Conservation (phyloP, 2,888 invertebrate genomes). For the Tigriopus californicus region DNA sequence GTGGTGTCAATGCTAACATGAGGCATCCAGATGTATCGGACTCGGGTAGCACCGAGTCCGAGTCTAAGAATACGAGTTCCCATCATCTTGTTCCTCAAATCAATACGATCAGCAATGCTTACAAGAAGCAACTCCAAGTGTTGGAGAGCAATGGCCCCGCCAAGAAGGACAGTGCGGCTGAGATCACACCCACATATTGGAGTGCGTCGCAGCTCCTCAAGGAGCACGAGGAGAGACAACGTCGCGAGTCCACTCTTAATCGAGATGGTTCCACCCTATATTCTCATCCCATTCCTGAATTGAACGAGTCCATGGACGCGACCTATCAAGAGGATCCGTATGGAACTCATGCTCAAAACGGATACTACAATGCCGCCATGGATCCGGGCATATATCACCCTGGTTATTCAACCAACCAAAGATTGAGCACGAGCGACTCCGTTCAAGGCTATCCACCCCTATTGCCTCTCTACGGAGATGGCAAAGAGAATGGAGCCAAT, state of each 20-base stretch:
- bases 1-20: slow-evolving; percentile 15
- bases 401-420: too few species aligned
- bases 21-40: neutral
- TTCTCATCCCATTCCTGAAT: too few species aligned
- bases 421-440: too few species aligned
- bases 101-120: slow-evolving; percentile 21
- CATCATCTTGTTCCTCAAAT: slow-evolving; percentile 14
- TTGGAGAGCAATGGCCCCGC: neutral
- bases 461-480: too few species aligned
- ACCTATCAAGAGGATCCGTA: too few species aligned
- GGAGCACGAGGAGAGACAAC: slow-evolving; percentile 36
- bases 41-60: neutral
- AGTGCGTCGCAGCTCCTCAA: slow-evolving; percentile 39
- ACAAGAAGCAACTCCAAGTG: slow-evolving; percentile 20
- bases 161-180: slow-evolving; percentile 22
- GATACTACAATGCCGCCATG: too few species aligned
- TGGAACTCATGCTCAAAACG: too few species aligned
- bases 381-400: too few species aligned
- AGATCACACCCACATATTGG: slow-evolving; percentile 39
- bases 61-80: slow-evolving; percentile 10
- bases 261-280: too few species aligned
- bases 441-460: too few species aligned
- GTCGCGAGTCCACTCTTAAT: neutral
- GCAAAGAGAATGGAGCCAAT: too few species aligned
- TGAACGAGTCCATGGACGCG: too few species aligned